Evolutionary conservation across 1,140 invertebrate species (phyloP), one percentile per base, ranked within the genome.

Genomic region (Pseudomyrmex concolor): DNA sequence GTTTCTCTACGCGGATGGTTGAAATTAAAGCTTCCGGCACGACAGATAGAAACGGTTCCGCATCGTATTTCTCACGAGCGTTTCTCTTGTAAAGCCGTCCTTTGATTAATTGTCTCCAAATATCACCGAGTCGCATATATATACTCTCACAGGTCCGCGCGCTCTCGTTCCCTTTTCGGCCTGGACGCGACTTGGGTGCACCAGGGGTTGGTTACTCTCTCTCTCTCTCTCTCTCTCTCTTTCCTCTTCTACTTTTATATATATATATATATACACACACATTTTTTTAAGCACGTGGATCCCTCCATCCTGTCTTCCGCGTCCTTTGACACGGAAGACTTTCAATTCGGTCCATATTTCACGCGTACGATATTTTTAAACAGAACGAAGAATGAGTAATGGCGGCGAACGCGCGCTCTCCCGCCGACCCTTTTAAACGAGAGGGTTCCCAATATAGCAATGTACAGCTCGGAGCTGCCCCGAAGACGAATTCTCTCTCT

Each of bases 41-140:
- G 86, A 87, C 84, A 86, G 82, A 86, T 85, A 90, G 89, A 89
- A 88, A 89, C 83, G 71, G 66, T 88, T 84, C 86, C 90, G 89
- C 90, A 84, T 92, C 89, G 88, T 89, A 91, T 92, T 93, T 93
- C 92, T 93, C 92, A 93, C 92, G 92, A 89, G 86, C 50, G 87
- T 87, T 89, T 80, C 86, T 91, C 85, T 85, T 89, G 57, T 64
- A 64, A 34, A 85, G 85, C 82, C 83, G 86, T 89, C 86, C 84
- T 92, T 89, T 93, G 92, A 93, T 93, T 92, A 92, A 93, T 93
- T 88, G 90, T 92, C 86, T 84, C 68, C 66, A 77, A 85, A 84
- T 86, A 86, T 86, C 70, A 59, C 64, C 57, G 68, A 85, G 74
- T 86, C 85, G 66, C 60, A 83, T 71, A 70, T 43, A 54, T 48